phyloP scores from a whole-genome alignment of 2,113 vertebrate species.

The Progne subis region DNA sequence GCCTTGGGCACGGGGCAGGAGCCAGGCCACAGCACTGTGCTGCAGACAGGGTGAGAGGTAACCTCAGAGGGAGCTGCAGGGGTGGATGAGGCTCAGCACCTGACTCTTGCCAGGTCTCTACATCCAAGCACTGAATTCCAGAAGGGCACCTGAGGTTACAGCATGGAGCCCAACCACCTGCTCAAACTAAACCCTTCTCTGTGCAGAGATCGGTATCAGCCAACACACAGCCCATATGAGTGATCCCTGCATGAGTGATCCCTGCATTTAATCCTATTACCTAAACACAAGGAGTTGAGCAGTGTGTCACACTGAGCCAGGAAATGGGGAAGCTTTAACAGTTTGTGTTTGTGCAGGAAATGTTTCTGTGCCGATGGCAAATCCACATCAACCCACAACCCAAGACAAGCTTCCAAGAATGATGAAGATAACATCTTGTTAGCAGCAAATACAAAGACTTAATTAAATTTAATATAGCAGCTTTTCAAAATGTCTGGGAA shows the following conservation, averaged over 20 bases:
- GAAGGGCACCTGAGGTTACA: background rate
- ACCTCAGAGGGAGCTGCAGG: background rate
- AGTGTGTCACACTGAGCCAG: background rate
- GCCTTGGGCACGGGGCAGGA: background rate
- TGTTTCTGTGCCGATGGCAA: conserved; percentile 8
- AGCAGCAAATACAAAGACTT: conserved; percentile 9
- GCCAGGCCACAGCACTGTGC: background rate
- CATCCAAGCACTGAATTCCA: background rate
- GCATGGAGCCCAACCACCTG: background rate
- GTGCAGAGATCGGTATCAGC: background rate
- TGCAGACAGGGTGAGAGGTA: background rate
- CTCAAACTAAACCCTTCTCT: background rate
- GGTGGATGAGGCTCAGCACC: accelerated
- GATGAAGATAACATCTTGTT: conserved; percentile 46
- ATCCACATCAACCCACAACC: conserved; percentile 35
- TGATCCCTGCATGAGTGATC: background rate
- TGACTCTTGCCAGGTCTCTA: background rate
- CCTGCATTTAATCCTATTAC: background rate
- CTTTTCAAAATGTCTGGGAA: conserved; percentile 22
- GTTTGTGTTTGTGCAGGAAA: conserved; percentile 15
- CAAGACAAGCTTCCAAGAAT: conserved; percentile 22
- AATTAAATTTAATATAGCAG: conserved; percentile 1
- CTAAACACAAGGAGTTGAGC: background rate
- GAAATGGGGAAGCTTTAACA: background rate
- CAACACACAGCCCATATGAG: background rate